phyloP scores from a whole-genome alignment of 1,140 invertebrate genomes.

The Palaemon carinicauda region DNA sequence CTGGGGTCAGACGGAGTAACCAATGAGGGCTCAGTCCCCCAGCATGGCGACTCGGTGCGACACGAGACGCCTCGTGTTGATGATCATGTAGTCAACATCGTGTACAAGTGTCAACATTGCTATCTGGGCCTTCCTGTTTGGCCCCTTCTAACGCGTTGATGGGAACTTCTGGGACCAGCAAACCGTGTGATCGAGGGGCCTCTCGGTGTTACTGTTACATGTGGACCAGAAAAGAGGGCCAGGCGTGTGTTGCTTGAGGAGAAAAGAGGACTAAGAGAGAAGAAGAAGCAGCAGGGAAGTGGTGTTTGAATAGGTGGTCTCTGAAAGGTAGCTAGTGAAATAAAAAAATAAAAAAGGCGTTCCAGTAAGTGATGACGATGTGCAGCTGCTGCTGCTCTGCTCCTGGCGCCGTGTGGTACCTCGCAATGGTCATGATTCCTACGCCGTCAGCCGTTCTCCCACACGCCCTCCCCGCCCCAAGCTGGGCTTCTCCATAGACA shows the following conservation, averaged over 20 bases:
- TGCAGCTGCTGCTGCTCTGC: constrained; percentile 10
- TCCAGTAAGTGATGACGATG: constrained; percentile 14
- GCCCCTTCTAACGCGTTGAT: constrained; percentile 27
- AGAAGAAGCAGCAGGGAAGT: too few relatives aligned
- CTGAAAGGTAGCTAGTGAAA: background rate
- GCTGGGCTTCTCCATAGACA: constrained; percentile 52
- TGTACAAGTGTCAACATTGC: constrained; percentile 58
- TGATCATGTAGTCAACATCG: constrained; percentile 58
- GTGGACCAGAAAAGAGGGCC: background rate
- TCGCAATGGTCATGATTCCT: constrained; percentile 51
- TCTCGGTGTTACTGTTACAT: background rate
- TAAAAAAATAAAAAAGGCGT: too few relatives aligned
- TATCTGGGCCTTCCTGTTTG: constrained; percentile 51
- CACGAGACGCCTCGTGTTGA: constrained; percentile 50
- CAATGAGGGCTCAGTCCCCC: background rate
- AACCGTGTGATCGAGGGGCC: constrained; percentile 13
- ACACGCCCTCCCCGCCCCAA: constrained; percentile 50
- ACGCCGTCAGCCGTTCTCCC: constrained; percentile 48
- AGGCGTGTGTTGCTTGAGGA: background rate
- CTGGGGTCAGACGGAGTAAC: background rate
- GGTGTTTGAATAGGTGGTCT: too few relatives aligned
- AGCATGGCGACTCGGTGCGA: constrained; percentile 20
- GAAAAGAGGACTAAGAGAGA: background rate
- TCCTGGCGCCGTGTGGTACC: background rate
- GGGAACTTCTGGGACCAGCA: constrained; percentile 14